phyloP scores from a whole-genome alignment of 2,888 invertebrate genomes.

The Pristionchus japonicus region DNA sequence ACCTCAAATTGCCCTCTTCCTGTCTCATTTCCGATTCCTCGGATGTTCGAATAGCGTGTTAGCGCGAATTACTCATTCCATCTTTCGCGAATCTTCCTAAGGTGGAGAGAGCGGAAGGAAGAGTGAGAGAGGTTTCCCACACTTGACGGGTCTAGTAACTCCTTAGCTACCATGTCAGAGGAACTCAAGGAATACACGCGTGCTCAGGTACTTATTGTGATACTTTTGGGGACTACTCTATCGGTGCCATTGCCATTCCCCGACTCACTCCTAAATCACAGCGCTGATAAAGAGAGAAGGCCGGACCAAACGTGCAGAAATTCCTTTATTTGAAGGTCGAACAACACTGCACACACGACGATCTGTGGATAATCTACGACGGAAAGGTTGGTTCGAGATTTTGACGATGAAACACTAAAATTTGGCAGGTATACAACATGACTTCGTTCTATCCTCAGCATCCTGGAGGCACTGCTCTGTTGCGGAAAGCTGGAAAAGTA shows the following conservation, averaged over 20 bases:
- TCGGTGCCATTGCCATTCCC: too few species aligned
- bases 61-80: not conserved
- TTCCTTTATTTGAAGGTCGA: not conserved
- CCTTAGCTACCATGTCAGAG: not conserved
- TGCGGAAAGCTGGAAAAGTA: constrained; percentile 29
- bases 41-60: constrained; percentile 10
- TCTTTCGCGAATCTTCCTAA: not conserved
- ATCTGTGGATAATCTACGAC: constrained; percentile 1
- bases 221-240: not conserved
- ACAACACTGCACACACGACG: constrained; percentile 13
- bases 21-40: constrained; percentile 1
- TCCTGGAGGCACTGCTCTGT: constrained; percentile 32
- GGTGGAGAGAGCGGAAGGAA: not conserved
- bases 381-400: not conserved
- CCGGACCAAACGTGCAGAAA: not conserved
- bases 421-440: constrained; percentile 30
- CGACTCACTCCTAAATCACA: not conserved
- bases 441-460: constrained; percentile 24
- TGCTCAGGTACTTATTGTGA: not conserved
- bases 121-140: not conserved
- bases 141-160: not conserved
- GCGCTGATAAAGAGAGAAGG: too few species aligned
- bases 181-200: not conserved
- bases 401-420: not conserved
- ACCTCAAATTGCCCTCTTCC: not conserved